Percentiles rank a stretch among this genome's conserved stretches.
Conservation (phyloP, 2,888 invertebrate genomes). For the Odiellus spinosus region DNA sequence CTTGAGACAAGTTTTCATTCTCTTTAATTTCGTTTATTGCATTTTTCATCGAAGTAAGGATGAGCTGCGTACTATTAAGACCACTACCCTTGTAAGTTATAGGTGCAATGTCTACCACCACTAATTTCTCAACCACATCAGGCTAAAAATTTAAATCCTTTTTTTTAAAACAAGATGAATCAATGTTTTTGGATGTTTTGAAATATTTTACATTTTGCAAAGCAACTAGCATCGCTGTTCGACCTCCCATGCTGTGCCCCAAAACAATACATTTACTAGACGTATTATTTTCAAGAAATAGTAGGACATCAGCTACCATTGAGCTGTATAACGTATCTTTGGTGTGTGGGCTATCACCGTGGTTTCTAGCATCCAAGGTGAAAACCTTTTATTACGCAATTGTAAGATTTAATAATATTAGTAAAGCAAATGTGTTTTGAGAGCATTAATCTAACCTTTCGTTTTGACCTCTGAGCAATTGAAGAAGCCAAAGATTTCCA, state of each 20-base stretch:
- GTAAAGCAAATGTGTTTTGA: no score
- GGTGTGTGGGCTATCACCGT: conserved; percentile 79
- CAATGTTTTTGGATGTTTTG: no score
- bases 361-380: conserved; percentile 78
- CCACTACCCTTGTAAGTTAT: conserved; percentile 18
- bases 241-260: conserved; percentile 95
- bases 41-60: conserved; percentile 37
- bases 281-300: conserved; percentile 45
- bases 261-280: conserved; percentile 48
- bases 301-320: conserved; percentile 55
- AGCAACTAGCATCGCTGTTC: conserved; percentile 69
- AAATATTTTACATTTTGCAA: conserved; percentile 32
- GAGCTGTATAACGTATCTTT: conserved; percentile 51
- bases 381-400: conserved; percentile 42
- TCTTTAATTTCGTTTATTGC: conserved; percentile 47
- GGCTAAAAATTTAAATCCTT: no score
- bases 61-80: conserved; percentile 42
- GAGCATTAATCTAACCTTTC: not conserved
- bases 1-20: conserved; percentile 49
- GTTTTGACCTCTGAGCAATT: conserved; percentile 42
- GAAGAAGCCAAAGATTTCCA: conserved; percentile 67
- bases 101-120: conserved; percentile 58
- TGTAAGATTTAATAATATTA: no score
- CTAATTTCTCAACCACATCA: conserved; percentile 42
- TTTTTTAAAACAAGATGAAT: no score